Evolutionary conservation across 1,140 invertebrate genomes (phyloP), one percentile per base, ranked within the genome.

Genomic region (Neodiprion fabricii): DNA sequence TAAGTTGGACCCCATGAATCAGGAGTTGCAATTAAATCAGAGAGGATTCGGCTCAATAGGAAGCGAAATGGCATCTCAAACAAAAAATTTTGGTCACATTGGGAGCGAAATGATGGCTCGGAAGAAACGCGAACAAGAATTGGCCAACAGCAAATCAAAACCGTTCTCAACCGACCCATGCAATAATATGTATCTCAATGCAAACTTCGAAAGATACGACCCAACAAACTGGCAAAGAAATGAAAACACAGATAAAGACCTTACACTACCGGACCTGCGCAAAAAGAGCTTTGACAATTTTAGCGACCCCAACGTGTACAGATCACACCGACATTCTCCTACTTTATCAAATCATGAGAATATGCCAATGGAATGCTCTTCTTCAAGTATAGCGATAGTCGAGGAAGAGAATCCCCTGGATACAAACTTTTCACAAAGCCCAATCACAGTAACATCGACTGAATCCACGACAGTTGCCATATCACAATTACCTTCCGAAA

Each of bases 371-470:
- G 67, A 73, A 47, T 28, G 72, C n/a, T 74, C 75, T 14, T 65
- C 75, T 21, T 74, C 75, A 10, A 73, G 73, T 47, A 76, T 76
- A n/a, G 70, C 75, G 14, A 76, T 74, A 14, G 48, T 74, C 40
- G 75, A 74, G 50, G 47, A 74, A 48, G 72, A 76, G n/a, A 61
- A 11, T 67, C 47, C 12, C 71, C 28, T 14, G n/a, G 23, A 48
- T 48, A 10, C 21, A 53, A 61, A 75, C 28, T n/a, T 66, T 9
- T 49, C 70, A 17, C 68, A 49, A 40, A 70, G 47, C 28, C 48
- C 71, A 9, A 72, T 73, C 2, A 47, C 66, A 47, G 67, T 76
- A 8, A 48, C 74, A 12, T 75, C 74, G 21, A 65, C 47, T 14
- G 72, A 74, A 23, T 66, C 72, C 3, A 61, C 71, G 21, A 74